These are phyloP conservation scores for Vanacampus margaritifer DNA, from an alignment of 2,113 vertebrate genomes.

Conservation along the genomic window DNA sequence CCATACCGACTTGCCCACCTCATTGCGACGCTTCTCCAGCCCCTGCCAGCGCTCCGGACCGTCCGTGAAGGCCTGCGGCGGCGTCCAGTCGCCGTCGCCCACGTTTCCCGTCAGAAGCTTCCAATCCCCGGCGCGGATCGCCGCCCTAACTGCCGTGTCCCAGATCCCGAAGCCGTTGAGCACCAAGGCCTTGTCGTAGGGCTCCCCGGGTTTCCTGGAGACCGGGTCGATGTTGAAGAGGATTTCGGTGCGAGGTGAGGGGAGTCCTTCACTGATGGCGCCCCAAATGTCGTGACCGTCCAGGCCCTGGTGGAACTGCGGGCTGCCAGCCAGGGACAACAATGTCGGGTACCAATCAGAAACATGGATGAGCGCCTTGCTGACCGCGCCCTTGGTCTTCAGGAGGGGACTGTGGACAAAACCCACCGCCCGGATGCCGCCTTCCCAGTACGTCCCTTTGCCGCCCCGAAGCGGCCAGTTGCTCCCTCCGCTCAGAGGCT, in stretches of 20 bases:
- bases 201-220: slow-evolving; percentile 84
- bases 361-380: slow-evolving; percentile 84
- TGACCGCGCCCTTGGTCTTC: slow-evolving; percentile 79
- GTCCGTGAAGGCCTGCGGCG: slow-evolving; percentile 78
- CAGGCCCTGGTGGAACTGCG: slow-evolving; percentile 69
- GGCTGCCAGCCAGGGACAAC: slow-evolving; percentile 79
- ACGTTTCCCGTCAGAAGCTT: slow-evolving; percentile 89
- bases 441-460: slow-evolving; percentile 95
- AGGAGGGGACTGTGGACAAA: slow-evolving; percentile 91
- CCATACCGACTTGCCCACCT: slow-evolving; percentile 83
- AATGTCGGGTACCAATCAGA: slow-evolving; percentile 94
- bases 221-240: slow-evolving; percentile 93
- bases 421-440: slow-evolving; percentile 84
- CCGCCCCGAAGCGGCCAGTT: slow-evolving; percentile 92
- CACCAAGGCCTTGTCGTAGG: slow-evolving; percentile 74
- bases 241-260: slow-evolving; percentile 84
- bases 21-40: slow-evolving; percentile 77
- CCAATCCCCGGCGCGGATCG: slow-evolving; percentile 85
- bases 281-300: slow-evolving; percentile 89
- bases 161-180: slow-evolving; percentile 87
- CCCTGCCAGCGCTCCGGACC: slow-evolving; percentile 78
- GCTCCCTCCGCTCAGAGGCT: slow-evolving; percentile 84
- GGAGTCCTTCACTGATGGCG: slow-evolving; percentile 81
- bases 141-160: slow-evolving; percentile 89
- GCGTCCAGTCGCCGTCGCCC: slow-evolving; percentile 87